phyloP scores from a whole-genome alignment of 2,888 invertebrate species.

The Apamea anceps region DNA sequence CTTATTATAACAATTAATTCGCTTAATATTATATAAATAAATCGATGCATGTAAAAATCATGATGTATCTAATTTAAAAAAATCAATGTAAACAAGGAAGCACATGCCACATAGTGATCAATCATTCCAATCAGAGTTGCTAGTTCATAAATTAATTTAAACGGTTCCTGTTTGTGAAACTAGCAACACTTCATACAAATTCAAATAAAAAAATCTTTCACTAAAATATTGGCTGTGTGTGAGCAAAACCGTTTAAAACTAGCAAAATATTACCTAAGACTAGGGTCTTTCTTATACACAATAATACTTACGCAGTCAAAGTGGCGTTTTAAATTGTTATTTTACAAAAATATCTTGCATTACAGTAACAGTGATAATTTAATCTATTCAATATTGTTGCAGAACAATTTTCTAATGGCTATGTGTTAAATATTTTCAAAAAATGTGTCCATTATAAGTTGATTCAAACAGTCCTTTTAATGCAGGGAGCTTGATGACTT shows the following conservation, averaged over 20 bases:
- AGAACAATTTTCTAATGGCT: slow-evolving; percentile 62
- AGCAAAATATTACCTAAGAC: slow-evolving; percentile 86
- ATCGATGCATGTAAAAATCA: slow-evolving; percentile 69
- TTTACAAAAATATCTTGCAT: slow-evolving; percentile 80
- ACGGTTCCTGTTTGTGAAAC: slow-evolving; percentile 46
- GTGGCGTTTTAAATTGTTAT: slow-evolving; percentile 63
- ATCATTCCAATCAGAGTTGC: slow-evolving; percentile 65
- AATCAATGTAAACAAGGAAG: slow-evolving; percentile 72
- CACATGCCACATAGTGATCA: slow-evolving; percentile 65
- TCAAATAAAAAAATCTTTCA: slow-evolving; percentile 58
- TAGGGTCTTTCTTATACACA: slow-evolving; percentile 83
- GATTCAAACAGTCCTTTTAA: not conserved
- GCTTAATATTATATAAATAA: slow-evolving; percentile 69
- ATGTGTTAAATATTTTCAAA: slow-evolving; percentile 42
- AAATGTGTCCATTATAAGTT: slow-evolving; percentile 28
- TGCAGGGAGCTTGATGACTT: not conserved
- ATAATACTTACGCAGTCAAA: slow-evolving; percentile 79
- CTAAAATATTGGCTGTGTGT: slow-evolving; percentile 78
- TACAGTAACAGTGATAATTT: slow-evolving; percentile 76
- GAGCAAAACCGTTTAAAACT: slow-evolving; percentile 82
- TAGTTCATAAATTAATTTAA: slow-evolving; percentile 51
- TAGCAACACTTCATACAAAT: slow-evolving; percentile 59
- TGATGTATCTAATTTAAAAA: slow-evolving; percentile 54
- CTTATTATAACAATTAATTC: slow-evolving; percentile 65
- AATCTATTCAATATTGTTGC: slow-evolving; percentile 63